phyloP scores from a whole-genome alignment of 2,113 vertebrate species.

The Ceuthmochares aereus region DNA sequence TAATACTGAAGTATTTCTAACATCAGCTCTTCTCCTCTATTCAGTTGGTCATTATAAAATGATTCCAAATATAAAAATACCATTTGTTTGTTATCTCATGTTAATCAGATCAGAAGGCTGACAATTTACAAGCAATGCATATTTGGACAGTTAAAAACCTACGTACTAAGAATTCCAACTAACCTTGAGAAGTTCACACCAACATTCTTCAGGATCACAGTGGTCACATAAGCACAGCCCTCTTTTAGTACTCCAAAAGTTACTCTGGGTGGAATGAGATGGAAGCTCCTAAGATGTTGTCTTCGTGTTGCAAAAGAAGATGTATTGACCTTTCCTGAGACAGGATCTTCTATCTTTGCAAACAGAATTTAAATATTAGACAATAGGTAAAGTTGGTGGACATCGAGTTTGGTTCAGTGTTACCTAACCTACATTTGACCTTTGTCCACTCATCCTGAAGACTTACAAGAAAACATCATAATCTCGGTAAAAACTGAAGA shows the following conservation, averaged over 20 bases:
- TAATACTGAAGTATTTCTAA: neutral
- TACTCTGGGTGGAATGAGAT: slow-evolving; percentile 80
- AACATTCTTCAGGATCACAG: slow-evolving; percentile 83
- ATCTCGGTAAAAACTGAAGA: neutral
- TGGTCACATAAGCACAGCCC: slow-evolving; percentile 75
- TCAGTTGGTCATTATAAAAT: neutral
- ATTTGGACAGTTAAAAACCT: neutral
- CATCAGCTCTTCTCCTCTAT: neutral
- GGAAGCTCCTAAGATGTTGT: slow-evolving; percentile 69
- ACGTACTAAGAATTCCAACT: neutral
- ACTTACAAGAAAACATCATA: neutral
- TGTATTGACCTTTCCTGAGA: slow-evolving; percentile 79
- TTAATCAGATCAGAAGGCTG: neutral
- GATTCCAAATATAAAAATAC: neutral
- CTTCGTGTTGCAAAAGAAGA: slow-evolving; percentile 69
- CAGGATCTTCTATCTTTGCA: slow-evolving; percentile 75
- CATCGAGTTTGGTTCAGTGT: neutral
- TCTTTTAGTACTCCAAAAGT: slow-evolving; percentile 83
- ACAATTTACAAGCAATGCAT: neutral
- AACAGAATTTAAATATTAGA: slow-evolving; percentile 17
- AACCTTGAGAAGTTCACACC: slow-evolving; percentile 89
- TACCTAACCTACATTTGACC: neutral
- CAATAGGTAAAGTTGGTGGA: neutral
- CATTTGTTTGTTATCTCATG: neutral
- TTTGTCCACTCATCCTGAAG: neutral